Evolutionary conservation across 2,113 vertebrate genomes (phyloP).

Genomic region (Sinosuthora webbiana): DNA sequence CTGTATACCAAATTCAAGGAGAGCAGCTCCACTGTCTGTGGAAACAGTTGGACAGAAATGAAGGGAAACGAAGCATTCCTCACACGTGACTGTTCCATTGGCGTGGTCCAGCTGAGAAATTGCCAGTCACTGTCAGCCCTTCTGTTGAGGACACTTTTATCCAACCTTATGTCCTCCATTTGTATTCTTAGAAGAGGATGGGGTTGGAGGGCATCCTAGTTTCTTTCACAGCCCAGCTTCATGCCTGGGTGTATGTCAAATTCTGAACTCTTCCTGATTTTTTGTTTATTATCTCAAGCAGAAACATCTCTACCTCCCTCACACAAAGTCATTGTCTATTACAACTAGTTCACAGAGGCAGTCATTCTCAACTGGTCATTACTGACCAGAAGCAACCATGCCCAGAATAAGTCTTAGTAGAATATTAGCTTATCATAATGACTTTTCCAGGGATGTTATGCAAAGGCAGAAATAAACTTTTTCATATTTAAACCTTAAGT

Average conservation of each 20-base stretch:
- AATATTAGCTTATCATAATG: background rate
- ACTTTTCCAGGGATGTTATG: background rate
- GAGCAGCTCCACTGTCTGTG: background rate
- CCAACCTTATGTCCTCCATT: background rate
- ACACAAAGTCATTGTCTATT: background rate
- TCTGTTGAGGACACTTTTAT: background rate
- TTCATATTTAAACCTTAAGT: background rate
- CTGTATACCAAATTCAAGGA: background rate
- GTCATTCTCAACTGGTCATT: background rate
- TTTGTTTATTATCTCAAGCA: background rate
- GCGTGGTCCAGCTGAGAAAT: background rate
- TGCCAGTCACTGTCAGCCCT: constrained; percentile 12
- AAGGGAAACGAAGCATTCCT: background rate
- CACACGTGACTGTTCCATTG: background rate
- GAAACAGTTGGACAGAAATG: constrained; percentile 24
- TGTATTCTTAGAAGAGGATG: background rate
- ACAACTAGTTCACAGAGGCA: background rate
- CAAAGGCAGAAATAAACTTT: background rate
- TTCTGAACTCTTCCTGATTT: background rate
- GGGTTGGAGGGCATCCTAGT: background rate
- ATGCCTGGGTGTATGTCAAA: background rate
- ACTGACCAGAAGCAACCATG: background rate
- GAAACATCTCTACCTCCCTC: background rate
- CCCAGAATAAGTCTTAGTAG: background rate
- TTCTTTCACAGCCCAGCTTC: background rate